phyloP scores from a whole-genome alignment of 2,888 invertebrate species.

The Thelaira solivaga region DNA sequence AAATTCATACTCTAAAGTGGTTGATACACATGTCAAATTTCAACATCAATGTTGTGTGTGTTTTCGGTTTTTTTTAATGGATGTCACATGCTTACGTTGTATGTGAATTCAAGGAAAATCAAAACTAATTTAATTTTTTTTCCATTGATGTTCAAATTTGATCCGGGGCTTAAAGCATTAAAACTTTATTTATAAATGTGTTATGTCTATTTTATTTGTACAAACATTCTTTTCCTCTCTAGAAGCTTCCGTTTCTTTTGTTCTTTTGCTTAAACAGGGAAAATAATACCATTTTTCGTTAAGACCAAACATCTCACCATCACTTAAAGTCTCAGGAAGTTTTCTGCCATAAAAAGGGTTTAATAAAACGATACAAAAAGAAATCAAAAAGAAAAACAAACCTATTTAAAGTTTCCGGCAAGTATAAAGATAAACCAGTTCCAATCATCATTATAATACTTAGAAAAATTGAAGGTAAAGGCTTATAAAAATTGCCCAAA shows the following conservation, averaged over 20 bases:
- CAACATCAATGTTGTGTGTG: too few relatives aligned
- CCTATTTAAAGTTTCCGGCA: constrained; percentile 80
- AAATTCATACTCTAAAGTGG: too few relatives aligned
- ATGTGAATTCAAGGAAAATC: too few relatives aligned
- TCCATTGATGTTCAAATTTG: neutral
- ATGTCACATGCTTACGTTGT: too few relatives aligned
- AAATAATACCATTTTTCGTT: constrained; percentile 79
- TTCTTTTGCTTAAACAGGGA: constrained; percentile 70
- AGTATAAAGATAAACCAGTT: constrained; percentile 78
- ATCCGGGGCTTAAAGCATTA: neutral
- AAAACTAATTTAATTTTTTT: neutral
- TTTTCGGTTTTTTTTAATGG: too few relatives aligned
- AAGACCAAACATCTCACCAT: constrained; percentile 80
- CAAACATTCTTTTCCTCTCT: neutral
- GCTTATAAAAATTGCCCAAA: constrained; percentile 76
- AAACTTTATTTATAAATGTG: constrained; percentile 24
- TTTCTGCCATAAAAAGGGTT: constrained; percentile 68
- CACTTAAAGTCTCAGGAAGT: constrained; percentile 79
- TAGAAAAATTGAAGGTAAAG: constrained; percentile 79
- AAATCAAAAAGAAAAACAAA: constrained; percentile 61
- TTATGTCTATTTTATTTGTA: constrained; percentile 5
- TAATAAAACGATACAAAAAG: neutral
- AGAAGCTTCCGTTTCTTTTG: neutral
- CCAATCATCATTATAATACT: constrained; percentile 78
- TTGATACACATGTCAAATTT: too few relatives aligned